Evolutionary conservation across 1,140 invertebrate species (phyloP).

Genomic region (Helicorthomorpha holstii): DNA sequence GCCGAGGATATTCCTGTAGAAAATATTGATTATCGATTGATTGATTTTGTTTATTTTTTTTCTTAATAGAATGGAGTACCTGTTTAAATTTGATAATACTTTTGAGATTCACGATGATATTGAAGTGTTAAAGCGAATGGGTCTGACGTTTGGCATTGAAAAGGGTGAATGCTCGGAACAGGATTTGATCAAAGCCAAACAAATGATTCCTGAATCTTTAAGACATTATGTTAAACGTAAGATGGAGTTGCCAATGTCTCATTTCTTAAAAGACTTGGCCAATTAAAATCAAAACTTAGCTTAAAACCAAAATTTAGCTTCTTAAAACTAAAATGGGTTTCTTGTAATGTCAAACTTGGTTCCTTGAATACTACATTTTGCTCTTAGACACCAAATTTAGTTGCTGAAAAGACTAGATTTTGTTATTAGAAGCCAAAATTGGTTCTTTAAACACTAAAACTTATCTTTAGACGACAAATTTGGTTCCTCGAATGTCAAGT

Average conservation of each 20-base stretch:
- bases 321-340: constrained; percentile 7
- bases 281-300: constrained; percentile 4
- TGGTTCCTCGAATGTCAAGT: no score
- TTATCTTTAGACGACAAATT: no score
- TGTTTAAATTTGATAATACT: constrained; percentile 97
- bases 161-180: constrained; percentile 66
- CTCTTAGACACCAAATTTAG: no score
- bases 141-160: constrained; percentile 78
- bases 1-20: no score
- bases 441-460: no score
- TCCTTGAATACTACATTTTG: no score
- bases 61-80: constrained; percentile 69
- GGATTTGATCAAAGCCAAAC: constrained; percentile 66
- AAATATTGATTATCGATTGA: no score
- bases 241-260: constrained; percentile 4
- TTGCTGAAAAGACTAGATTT: not conserved
- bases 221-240: constrained; percentile 74
- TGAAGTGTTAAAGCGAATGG: constrained; percentile 91
- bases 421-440: not conserved
- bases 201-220: constrained; percentile 77
- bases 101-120: constrained; percentile 99
- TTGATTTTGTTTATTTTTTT: constrained; percentile 15
- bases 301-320: constrained; percentile 7
- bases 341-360: constrained; percentile 8
- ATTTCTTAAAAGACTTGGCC: constrained; percentile 1